Conservation (phyloP, 2,113 vertebrate species). For the Ceyx cyanopectus region DNA sequence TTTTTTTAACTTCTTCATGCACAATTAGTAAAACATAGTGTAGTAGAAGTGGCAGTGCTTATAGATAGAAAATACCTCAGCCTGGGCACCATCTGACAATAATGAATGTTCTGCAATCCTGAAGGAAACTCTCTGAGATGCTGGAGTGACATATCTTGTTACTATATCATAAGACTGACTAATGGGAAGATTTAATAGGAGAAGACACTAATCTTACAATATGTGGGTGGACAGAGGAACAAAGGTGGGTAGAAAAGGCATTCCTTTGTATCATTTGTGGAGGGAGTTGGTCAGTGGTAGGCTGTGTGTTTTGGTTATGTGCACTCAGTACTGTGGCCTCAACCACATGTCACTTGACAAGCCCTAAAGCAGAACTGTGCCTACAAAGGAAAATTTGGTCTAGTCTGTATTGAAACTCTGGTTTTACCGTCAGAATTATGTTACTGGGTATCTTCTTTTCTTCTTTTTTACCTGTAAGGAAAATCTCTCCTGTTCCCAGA, state of each 20-base stretch:
- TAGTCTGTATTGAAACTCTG: not conserved
- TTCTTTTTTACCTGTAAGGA: not conserved
- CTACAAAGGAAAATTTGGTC: not conserved
- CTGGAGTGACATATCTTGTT: not conserved
- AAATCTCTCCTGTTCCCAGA: not conserved
- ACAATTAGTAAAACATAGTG: not conserved
- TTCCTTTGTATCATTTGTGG: not conserved
- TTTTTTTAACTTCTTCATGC: not conserved
- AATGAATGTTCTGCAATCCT: not conserved
- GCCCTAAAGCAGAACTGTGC: rapidly evolving
- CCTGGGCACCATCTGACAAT: not conserved
- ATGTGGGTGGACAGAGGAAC: not conserved
- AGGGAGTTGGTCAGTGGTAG: rapidly evolving
- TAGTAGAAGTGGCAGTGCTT: not conserved
- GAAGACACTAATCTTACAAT: not conserved
- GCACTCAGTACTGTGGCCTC: not conserved
- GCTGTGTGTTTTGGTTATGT: not conserved
- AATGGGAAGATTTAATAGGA: not conserved
- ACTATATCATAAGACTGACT: rapidly evolving
- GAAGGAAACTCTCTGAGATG: not conserved
- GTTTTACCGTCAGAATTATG: not conserved
- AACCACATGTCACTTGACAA: rapidly evolving
- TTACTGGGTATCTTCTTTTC: not conserved
- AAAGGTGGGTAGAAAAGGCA: not conserved
- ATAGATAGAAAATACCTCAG: not conserved